These are phyloP conservation scores for Hylaea fasciaria DNA, from an alignment of 2,888 invertebrate species.

Conservation along the genomic window DNA sequence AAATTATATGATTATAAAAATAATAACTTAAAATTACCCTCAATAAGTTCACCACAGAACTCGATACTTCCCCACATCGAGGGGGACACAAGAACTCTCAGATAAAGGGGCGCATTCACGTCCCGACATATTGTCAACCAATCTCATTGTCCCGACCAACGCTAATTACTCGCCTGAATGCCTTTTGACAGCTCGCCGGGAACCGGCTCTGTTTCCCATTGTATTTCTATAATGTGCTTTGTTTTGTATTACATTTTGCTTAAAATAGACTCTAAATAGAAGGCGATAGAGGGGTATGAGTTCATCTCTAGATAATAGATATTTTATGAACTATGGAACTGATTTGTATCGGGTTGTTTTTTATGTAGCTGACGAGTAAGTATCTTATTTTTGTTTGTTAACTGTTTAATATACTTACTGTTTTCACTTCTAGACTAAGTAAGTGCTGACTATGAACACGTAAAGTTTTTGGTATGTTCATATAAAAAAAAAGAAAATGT, in stretches of 20 bases:
- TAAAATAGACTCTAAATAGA: not conserved
- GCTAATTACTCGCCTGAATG: constrained; percentile 73
- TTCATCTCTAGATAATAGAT: not conserved
- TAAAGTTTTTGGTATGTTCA: too few relatives aligned
- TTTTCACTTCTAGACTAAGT: too few relatives aligned
- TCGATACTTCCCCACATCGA: constrained; percentile 5
- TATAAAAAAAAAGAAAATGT: too few relatives aligned
- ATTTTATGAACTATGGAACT: too few relatives aligned
- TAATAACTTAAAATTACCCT: not conserved
- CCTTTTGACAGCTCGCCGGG: constrained; percentile 43
- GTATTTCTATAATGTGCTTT: constrained; percentile 7
- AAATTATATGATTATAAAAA: too few relatives aligned
- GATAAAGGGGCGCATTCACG: constrained; percentile 62
- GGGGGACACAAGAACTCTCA: constrained; percentile 37
- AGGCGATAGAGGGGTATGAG: not conserved
- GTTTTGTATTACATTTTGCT: not conserved
- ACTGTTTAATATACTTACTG: too few relatives aligned
- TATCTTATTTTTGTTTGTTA: too few relatives aligned
- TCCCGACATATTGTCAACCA: constrained; percentile 62
- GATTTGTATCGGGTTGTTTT: too few relatives aligned
- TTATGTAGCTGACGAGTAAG: too few relatives aligned
- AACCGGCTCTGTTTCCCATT: constrained; percentile 1
- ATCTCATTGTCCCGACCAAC: constrained; percentile 64
- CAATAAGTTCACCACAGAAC: constrained; percentile 4
- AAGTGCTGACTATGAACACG: too few relatives aligned